Evolutionary conservation across 1,140 invertebrate species (phyloP).

Genomic region (Drosophila cardini): DNA sequence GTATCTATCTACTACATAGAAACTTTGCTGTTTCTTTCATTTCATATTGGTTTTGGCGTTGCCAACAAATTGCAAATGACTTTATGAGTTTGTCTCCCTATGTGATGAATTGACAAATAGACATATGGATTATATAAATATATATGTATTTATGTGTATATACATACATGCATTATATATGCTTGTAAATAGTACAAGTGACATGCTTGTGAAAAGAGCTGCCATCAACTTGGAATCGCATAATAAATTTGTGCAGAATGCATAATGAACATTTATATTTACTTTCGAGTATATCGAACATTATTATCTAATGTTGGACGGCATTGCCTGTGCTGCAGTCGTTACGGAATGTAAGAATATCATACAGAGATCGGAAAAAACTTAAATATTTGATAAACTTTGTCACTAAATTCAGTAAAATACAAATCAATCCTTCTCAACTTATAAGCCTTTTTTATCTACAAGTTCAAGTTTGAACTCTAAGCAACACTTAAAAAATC

Average conservation of each 20-base stretch:
- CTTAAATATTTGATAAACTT: no score
- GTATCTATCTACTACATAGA: slow-evolving; percentile 1
- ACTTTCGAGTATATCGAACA: slow-evolving; percentile 16
- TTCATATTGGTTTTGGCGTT: slow-evolving; percentile 58
- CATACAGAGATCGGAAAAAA: no score
- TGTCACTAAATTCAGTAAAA: no score
- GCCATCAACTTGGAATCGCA: slow-evolving; percentile 67
- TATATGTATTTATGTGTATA: neutral
- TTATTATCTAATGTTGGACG: neutral
- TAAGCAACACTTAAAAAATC: neutral
- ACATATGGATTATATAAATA: neutral
- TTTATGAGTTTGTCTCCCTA: slow-evolving; percentile 63
- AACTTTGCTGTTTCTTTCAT: slow-evolving; percentile 52
- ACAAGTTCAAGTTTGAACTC: no score
- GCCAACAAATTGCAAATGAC: slow-evolving; percentile 79
- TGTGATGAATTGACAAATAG: slow-evolving; percentile 17
- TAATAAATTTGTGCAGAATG: slow-evolving; percentile 72
- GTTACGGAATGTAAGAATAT: no score
- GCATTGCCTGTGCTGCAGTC: neutral
- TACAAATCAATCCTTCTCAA: no score
- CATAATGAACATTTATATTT: slow-evolving; percentile 56
- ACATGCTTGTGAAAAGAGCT: slow-evolving; percentile 43
- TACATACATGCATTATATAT: neutral
- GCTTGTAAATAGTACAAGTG: slow-evolving; percentile 26
- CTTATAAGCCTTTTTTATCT: no score